Evolutionary conservation across 1,140 invertebrate species (phyloP).

Genomic region (Asobara japonica): DNA sequence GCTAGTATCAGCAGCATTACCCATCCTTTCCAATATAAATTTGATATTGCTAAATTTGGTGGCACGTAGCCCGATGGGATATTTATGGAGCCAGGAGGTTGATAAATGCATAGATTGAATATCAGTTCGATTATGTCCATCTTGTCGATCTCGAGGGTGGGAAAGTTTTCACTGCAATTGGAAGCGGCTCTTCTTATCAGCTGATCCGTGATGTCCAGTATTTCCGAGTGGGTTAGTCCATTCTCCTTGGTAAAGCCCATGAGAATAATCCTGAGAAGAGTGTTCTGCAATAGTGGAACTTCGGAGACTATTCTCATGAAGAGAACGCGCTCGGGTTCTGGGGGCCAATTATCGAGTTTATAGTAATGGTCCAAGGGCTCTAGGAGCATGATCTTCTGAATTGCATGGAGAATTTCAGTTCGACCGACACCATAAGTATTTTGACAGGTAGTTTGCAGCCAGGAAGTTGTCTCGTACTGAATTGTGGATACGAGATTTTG

Average conservation of each 20-base stretch:
- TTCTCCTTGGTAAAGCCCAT: conserved; percentile 89
- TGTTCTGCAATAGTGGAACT: conserved; percentile 86
- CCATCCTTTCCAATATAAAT: conserved; percentile 96
- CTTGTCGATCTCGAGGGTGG: conserved; percentile 80
- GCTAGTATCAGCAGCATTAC: conserved; percentile 87
- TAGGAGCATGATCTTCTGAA: conserved; percentile 89
- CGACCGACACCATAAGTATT: conserved; percentile 78
- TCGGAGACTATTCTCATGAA: conserved; percentile 87
- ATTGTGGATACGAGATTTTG: conserved; percentile 80
- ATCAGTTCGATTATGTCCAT: conserved; percentile 88
- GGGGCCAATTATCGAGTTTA: conserved; percentile 94
- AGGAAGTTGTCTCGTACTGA: conserved; percentile 83
- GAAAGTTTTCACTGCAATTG: conserved; percentile 74
- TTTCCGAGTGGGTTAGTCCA: conserved; percentile 81
- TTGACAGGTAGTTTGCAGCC: conserved; percentile 85
- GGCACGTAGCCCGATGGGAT: conserved; percentile 86
- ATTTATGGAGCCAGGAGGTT: conserved; percentile 91
- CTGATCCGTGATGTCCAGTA: conserved; percentile 86
- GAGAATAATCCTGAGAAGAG: conserved; percentile 81
- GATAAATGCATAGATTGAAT: conserved; percentile 90
- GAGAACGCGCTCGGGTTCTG: conserved; percentile 83
- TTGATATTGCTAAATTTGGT: conserved; percentile 89
- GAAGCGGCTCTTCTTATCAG: conserved; percentile 85
- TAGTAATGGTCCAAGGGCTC: conserved; percentile 88
- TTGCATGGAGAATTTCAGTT: conserved; percentile 79